phyloP scores from a whole-genome alignment of 2,888 invertebrate genomes.

The Tryphoninae sp. region DNA sequence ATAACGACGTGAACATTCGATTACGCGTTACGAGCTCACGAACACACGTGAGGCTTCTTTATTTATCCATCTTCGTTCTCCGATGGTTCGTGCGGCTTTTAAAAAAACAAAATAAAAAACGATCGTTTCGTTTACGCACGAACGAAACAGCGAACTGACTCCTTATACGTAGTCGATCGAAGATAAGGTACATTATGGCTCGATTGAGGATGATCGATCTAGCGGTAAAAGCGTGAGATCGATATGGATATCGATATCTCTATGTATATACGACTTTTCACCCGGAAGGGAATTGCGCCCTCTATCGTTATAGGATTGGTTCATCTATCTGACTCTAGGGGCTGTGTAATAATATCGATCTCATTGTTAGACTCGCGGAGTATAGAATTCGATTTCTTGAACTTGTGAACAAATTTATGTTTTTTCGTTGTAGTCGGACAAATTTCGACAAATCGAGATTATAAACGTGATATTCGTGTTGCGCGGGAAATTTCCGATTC shows the following conservation, averaged over 20 bases:
- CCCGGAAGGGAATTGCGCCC: slow-evolving; percentile 14
- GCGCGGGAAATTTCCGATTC: too few relatives aligned
- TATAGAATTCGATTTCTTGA: not conserved
- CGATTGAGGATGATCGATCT: slow-evolving; percentile 43
- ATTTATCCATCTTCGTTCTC: not conserved
- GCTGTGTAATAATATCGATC: slow-evolving; percentile 15
- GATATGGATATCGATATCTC: slow-evolving; percentile 7
- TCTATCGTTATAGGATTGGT: not conserved
- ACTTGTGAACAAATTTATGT: not conserved
- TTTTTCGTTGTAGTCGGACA: not conserved
- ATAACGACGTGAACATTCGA: slow-evolving; percentile 2
- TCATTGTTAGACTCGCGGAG: not conserved
- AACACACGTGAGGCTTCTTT: slow-evolving; percentile 9
- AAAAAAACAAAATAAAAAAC: not conserved
- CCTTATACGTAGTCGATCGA: slow-evolving; percentile 13
- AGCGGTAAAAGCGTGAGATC: slow-evolving; percentile 18
- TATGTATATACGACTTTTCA: not conserved
- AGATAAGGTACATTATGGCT: slow-evolving; percentile 1
- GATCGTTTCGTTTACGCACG: slow-evolving; percentile 2
- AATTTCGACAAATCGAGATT: too few relatives aligned
- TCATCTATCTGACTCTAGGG: slow-evolving; percentile 2
- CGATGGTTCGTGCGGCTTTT: not conserved
- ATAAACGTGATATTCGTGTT: too few relatives aligned
- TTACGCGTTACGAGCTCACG: slow-evolving; percentile 28
- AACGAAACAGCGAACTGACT: slow-evolving; percentile 9